Percentiles rank a stretch among this genome's conserved stretches.
Conservation (phyloP, 2,888 invertebrate genomes). For the Polyommatus icarus region DNA sequence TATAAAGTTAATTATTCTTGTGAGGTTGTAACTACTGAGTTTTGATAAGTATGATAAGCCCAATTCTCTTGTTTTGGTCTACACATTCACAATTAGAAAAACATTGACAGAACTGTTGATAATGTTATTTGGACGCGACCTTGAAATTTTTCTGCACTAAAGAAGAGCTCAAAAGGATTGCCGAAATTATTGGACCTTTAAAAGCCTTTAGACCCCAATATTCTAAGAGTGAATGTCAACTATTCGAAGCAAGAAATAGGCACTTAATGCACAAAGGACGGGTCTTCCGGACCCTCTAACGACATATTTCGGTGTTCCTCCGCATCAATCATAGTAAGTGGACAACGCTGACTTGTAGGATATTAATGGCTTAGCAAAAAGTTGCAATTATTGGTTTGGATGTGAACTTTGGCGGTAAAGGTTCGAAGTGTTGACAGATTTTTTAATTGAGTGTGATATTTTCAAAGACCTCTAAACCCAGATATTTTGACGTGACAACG, state of each 20-base stretch:
- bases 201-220: not conserved
- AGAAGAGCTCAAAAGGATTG: not conserved
- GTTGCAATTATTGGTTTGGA: not conserved
- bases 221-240: not conserved
- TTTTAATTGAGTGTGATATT: not conserved
- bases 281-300: not conserved
- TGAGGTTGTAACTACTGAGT: no score
- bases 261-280: conserved; percentile 13
- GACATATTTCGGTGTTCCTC: conserved; percentile 7
- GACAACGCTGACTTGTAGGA: not conserved
- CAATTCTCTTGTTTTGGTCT: no score
- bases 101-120: no score
- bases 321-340: conserved; percentile 8
- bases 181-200: not conserved
- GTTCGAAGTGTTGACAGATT: not conserved
- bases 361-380: not conserved
- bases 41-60: no score
- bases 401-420: not conserved
- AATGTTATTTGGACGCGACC: no score
- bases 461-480: no score
- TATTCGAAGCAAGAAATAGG: conserved; percentile 16
- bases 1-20: no score
- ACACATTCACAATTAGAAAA: no score
- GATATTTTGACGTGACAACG: no score
- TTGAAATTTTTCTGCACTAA: not conserved